Conservation (phyloP, 2,113 vertebrate genomes). For the Mustela nigripes region DNA sequence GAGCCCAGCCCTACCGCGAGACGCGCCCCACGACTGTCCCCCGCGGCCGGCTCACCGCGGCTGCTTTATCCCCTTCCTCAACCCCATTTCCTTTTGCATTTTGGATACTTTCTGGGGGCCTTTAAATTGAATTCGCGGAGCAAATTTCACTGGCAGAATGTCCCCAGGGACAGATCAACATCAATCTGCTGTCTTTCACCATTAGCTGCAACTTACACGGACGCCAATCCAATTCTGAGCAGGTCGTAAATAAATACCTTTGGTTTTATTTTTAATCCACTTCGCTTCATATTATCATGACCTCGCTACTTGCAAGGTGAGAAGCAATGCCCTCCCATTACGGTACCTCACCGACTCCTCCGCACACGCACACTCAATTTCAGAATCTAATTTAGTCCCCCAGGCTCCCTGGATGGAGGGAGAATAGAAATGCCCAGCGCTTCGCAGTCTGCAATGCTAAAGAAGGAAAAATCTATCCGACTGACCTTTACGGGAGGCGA, state of each 20-base stretch:
- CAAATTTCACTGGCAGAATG: constrained; percentile 35
- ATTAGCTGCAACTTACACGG: constrained; percentile 64
- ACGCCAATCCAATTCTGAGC: constrained; percentile 76
- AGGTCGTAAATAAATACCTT: constrained; percentile 78
- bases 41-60: not conserved
- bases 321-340: constrained; percentile 80
- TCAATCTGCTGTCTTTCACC: constrained; percentile 54
- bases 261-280: constrained; percentile 84
- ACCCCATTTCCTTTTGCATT: constrained; percentile 14
- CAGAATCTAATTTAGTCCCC: constrained; percentile 87
- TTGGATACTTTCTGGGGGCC: constrained; percentile 64
- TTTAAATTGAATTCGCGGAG: constrained; percentile 69
- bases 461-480: constrained; percentile 71
- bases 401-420: constrained; percentile 81
- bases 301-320: constrained; percentile 79
- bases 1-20: accelerated
- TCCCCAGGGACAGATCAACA: constrained; percentile 40
- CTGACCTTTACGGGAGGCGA: constrained; percentile 69
- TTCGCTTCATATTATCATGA: constrained; percentile 82
- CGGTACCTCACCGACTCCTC: constrained; percentile 44
- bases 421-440: constrained; percentile 86
- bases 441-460: constrained; percentile 66
- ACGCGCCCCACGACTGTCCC: accelerated
- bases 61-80: not conserved
- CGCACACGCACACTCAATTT: constrained; percentile 87